These are phyloP conservation scores for Ectemnius lituratus DNA, from an alignment of 2,888 invertebrate genomes.

Conservation along the genomic window DNA sequence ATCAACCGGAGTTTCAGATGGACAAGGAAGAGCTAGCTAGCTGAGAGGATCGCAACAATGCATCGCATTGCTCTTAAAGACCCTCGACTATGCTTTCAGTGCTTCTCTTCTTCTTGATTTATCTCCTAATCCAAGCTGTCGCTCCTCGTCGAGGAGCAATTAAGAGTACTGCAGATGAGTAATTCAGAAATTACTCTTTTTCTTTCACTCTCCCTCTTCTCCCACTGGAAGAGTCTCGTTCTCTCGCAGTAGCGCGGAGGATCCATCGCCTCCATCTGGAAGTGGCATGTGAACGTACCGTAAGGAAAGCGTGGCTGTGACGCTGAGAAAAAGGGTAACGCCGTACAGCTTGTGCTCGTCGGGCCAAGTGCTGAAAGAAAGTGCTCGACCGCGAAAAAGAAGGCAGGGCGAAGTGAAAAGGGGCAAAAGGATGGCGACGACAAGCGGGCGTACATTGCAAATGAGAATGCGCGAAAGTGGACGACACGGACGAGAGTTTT, in stretches of 20 bases:
- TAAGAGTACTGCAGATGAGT: slow-evolving; percentile 64
- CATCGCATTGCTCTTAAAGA: neutral
- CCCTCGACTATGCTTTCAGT: neutral
- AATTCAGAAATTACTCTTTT: slow-evolving; percentile 71
- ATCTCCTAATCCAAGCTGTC: slow-evolving; percentile 62
- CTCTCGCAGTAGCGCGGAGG: too few relatives aligned
- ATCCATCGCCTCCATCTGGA: neutral
- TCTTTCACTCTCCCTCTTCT: too few relatives aligned
- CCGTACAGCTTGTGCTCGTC: slow-evolving; percentile 14
- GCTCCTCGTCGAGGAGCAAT: slow-evolving; percentile 59
- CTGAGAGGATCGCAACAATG: neutral
- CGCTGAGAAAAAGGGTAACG: slow-evolving; percentile 28
- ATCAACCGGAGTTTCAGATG: neutral
- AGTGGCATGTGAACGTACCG: slow-evolving; percentile 9
- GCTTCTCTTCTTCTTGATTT: slow-evolving; percentile 12
- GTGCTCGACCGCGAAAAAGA: slow-evolving; percentile 32
- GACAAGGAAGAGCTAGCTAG: neutral
- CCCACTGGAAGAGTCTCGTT: neutral
- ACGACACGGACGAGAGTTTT: slow-evolving; percentile 16
- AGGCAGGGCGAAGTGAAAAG: slow-evolving; percentile 7
- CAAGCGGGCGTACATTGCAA: slow-evolving; percentile 20
- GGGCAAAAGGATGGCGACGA: neutral
- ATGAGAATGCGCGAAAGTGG: slow-evolving; percentile 46
- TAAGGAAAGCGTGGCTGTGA: slow-evolving; percentile 13
- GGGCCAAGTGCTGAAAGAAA: slow-evolving; percentile 38